phyloP scores from a whole-genome alignment of 1,140 invertebrate genomes.

The Drosophila rhopaloa region DNA sequence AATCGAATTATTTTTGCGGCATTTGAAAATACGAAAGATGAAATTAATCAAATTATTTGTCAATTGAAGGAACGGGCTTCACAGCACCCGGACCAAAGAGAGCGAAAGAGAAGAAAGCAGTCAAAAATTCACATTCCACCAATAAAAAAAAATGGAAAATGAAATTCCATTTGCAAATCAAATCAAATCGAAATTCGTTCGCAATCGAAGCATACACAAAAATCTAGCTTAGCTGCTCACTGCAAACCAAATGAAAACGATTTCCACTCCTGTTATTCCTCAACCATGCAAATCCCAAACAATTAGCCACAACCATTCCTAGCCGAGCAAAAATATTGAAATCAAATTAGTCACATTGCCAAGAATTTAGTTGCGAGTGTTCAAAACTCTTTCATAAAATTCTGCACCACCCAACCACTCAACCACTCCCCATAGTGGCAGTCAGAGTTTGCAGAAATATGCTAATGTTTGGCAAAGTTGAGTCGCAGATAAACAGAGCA shows the following conservation, averaged over 20 bases:
- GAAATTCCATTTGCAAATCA: conserved; percentile 69
- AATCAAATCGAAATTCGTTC: conserved; percentile 60
- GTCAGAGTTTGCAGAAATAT: conserved; percentile 40
- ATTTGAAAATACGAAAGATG: conserved; percentile 57
- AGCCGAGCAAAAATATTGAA: conserved; percentile 49
- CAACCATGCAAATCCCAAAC: conserved; percentile 40
- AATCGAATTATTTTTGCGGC: conserved; percentile 67
- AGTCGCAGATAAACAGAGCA: conserved; percentile 18
- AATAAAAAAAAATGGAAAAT: conserved; percentile 28
- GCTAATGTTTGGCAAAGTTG: conserved; percentile 49
- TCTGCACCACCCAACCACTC: not conserved
- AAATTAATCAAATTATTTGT: conserved; percentile 60
- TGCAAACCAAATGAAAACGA: conserved; percentile 38
- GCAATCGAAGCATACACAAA: conserved; percentile 58
- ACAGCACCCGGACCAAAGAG: conserved; percentile 69
- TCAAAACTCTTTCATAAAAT: conserved; percentile 10
- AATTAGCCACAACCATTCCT: conserved; percentile 71
- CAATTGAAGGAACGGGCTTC: conserved; percentile 54
- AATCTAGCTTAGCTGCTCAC: conserved; percentile 53
- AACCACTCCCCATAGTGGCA: not conserved
- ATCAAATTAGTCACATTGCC: conserved; percentile 51
- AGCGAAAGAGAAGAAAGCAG: conserved; percentile 81
- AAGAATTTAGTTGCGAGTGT: conserved; percentile 42
- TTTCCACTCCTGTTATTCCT: conserved; percentile 17
- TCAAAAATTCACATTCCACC: conserved; percentile 54